Base-by-base conservation (phyloP, 2,113 vertebrate genomes). In the Pogonocichla stellata region DNA sequence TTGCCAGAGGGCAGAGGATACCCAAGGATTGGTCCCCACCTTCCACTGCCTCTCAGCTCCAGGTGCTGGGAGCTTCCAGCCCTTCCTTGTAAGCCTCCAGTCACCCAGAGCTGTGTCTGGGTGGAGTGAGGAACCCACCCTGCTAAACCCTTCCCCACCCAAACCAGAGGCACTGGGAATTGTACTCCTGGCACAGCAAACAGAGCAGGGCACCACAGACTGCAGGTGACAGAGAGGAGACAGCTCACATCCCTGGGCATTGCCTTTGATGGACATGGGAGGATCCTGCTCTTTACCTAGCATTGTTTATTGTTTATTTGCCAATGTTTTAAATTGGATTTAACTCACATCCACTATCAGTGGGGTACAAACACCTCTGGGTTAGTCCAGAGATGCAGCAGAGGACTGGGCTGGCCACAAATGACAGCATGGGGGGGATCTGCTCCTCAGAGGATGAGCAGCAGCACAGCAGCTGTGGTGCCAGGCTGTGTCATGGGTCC, bases 361-460 rank as follows among this genome's bases (percentile, higher is more conserved):
- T 0, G 6, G 8, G n/a, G 9, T n/a, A 29, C 25, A 65, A 82
- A 65, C 36, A 40, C 31, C 25, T 29, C 58, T 47, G 74, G 12
- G 28, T 47, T 43, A 51, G 10, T 56, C 45, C 40, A 51, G 71
- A 69, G 54, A 45, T 88, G 31, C 80, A 51, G 47, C 33, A 60
- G 57, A 47, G 26, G 28, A n/a, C 45, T 47, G 64, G 38, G 48
- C 0, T 42, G 58, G 19, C 65, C 48, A 14, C 34, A 6, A 24
- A 40, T 34, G 51, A n/a, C 0, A 1, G 9, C 1, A 0, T 5
- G 15, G n/a, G 45, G 45, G 10, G 19, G 66, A 29, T 62, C 23
- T 80, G n/a, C 78, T 77, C 50, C 74, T 83, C 66, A 13, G 54
- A 14, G 24, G 62, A 65, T 4, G 36, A 78, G 38, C 0, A 4